phyloP scores from a whole-genome alignment of 2,113 vertebrate genomes.

The Cheirogaleus medius region DNA sequence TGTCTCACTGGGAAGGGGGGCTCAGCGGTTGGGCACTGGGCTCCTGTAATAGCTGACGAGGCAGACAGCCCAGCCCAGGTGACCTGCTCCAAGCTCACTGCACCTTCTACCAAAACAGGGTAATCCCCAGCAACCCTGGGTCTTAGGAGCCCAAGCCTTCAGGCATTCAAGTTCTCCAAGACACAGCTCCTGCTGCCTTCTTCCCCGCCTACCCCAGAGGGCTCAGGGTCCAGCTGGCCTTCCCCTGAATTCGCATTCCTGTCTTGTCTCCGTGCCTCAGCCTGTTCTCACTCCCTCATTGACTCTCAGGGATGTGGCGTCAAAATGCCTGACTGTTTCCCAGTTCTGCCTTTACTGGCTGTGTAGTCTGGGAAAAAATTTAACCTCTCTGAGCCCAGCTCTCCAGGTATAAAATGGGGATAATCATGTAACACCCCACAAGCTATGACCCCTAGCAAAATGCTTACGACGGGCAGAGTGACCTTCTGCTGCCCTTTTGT shows the following conservation, averaged over 20 bases:
- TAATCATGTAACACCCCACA: not conserved
- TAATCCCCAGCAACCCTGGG: not conserved
- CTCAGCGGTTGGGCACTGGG: not conserved
- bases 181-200: not conserved
- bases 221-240: not conserved
- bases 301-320: not conserved
- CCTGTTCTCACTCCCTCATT: not conserved
- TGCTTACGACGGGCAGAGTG: not conserved
- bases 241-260: not conserved
- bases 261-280: not conserved
- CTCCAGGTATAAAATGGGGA: not conserved
- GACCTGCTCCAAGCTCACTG: accelerated
- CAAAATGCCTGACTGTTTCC: not conserved
- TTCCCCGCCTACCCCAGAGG: not conserved
- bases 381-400: not conserved
- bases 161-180: not conserved
- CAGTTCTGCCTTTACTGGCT: not conserved
- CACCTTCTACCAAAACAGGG: not conserved
- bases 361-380: not conserved
- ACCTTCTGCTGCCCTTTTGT: not conserved
- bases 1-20: not conserved
- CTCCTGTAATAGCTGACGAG: accelerated
- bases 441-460: not conserved
- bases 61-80: not conserved
- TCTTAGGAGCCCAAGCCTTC: too few species aligned